Base-by-base conservation (phyloP, 2,113 vertebrate species). In the Brachyistius frenatus region DNA sequence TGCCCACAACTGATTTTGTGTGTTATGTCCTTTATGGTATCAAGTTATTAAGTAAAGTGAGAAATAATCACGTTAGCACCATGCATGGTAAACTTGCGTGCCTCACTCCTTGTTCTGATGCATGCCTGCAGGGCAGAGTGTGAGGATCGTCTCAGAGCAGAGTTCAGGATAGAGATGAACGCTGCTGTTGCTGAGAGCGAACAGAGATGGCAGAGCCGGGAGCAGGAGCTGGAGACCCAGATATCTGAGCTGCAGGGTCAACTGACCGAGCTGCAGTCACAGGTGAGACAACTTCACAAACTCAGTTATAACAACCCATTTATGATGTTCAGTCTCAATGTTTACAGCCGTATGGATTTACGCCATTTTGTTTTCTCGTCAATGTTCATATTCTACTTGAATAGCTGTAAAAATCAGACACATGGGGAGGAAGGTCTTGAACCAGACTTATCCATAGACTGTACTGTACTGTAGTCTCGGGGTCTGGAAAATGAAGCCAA, bases 151-250 rank as follows among this genome's bases (percentile, higher is more conserved):
- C 89, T 94, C 31, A 82, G 94, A 65, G 86, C 87, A n/a, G 91
- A 91, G 70, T 84, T 92, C 71, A 89, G 90, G 83, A 94, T 94
- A 82, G 95, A 96, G 85, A 94, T 94, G 88, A 91, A 90, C 0
- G 90, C 91, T 0, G 92, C 95, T 1, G 85, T 83, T 3, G 90
- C 92, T 14, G 71, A 83, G 79, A 93, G 93, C 2, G 94, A 95
- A 57, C 92, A 96, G 57, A 91, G 93, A 16, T 95, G 95, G 93
- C 93, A 94, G 72, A 93, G 57, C 68, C 92, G 91, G 78, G 94
- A 95, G 65, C 86, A 91, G 81, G 93, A 91, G 41, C 81, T 96
- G 85, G 93, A 96, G 91, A 89, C 69, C 35, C 91, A 95, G 86
- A 91, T 95, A 60, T 60, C 78, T 10, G 85, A 93, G 81, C 89